A percentile compares a stretch with the other conserved stretches of the same genome.
phyloP scores from a whole-genome alignment of 2,888 invertebrate genomes.

The Cantharis rustica region DNA sequence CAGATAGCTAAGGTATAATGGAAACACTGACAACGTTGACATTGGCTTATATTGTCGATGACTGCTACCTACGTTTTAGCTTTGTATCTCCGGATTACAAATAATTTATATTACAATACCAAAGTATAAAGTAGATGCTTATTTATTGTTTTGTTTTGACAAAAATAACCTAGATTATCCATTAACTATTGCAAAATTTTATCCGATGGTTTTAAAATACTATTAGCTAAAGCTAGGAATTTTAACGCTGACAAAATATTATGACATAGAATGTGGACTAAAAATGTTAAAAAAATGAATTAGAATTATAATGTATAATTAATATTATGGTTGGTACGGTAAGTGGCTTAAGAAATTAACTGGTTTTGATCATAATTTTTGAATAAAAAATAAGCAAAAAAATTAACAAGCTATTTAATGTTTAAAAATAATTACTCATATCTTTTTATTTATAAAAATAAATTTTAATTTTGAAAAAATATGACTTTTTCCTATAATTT shows the following conservation, averaged over 20 bases:
- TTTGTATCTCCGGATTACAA: not conserved
- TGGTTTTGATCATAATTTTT: too few relatives aligned
- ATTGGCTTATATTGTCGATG: not conserved
- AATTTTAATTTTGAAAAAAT: too few relatives aligned
- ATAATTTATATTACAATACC: not conserved
- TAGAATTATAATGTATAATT: too few relatives aligned
- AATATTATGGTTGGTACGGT: too few relatives aligned
- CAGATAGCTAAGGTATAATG: not conserved
- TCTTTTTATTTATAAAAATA: too few relatives aligned
- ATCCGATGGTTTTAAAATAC: not conserved
- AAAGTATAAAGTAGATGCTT: not conserved
- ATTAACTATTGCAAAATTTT: not conserved
- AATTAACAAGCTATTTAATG: too few relatives aligned
- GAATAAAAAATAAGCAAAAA: too few relatives aligned
- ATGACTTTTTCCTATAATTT: too few relatives aligned
- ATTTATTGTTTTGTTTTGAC: not conserved
- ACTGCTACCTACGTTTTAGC: not conserved
- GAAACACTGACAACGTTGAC: constrained; percentile 1
- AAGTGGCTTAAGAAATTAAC: too few relatives aligned
- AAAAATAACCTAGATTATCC: not conserved
- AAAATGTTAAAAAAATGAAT: too few relatives aligned
- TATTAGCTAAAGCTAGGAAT: not conserved
- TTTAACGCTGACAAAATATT: not conserved
- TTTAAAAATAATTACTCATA: too few relatives aligned
- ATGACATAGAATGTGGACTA: too few relatives aligned